Conservation (phyloP, 1,140 invertebrate genomes). For the Zaprionus capensis region DNA sequence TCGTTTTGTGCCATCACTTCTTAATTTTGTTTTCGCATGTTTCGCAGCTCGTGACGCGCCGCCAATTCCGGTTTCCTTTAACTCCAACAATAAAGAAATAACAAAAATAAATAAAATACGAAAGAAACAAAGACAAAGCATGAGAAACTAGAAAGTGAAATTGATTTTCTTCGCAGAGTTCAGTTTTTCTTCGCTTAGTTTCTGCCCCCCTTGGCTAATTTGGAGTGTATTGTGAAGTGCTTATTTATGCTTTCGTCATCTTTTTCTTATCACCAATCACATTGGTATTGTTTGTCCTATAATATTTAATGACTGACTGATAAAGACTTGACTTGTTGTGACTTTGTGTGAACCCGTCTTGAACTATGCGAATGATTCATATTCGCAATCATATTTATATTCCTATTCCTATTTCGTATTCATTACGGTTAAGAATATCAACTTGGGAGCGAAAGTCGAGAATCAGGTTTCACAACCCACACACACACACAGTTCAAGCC, state of each 20-base stretch:
- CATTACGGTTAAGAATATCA: slow-evolving; percentile 32
- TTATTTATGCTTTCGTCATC: slow-evolving; percentile 38
- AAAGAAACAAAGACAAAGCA: slow-evolving; percentile 27
- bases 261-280: slow-evolving; percentile 48
- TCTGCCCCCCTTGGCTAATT: slow-evolving; percentile 1
- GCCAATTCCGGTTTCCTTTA: slow-evolving; percentile 66
- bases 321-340: not conserved
- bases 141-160: slow-evolving; percentile 58
- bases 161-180: slow-evolving; percentile 15
- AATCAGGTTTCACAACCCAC: slow-evolving; percentile 66
- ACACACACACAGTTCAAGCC: not conserved
- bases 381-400: slow-evolving; percentile 1
- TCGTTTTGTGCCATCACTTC: slow-evolving; percentile 41
- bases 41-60: slow-evolving; percentile 60
- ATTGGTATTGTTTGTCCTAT: slow-evolving; percentile 1
- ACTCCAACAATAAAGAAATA: slow-evolving; percentile 23
- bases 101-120: slow-evolving; percentile 20
- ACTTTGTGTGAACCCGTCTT: slow-evolving; percentile 6
- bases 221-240: slow-evolving; percentile 41
- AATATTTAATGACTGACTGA: slow-evolving; percentile 2
- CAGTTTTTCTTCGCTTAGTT: slow-evolving; percentile 24
- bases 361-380: not conserved
- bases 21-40: slow-evolving; percentile 52
- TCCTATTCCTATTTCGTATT: slow-evolving; percentile 16
- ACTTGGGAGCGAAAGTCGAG: slow-evolving; percentile 62